Evolutionary conservation across 2,797 vertebrate genomes (phyloP).

Genomic region (Astyanax mexicanus): DNA sequence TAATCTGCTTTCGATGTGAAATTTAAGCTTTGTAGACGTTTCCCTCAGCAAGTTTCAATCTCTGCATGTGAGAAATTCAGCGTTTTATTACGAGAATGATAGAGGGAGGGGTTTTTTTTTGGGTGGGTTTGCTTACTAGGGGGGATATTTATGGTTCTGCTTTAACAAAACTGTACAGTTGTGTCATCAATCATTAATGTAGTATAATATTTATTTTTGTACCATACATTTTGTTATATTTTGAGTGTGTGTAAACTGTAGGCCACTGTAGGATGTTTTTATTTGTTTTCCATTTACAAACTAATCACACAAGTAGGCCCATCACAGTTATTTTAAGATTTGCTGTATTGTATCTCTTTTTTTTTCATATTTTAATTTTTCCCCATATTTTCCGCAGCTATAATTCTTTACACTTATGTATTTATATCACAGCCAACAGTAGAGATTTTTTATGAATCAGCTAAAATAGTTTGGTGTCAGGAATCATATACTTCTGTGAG

Average conservation of each 20-base stretch:
- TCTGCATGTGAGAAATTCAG: constrained; percentile 26
- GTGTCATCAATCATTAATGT: constrained; percentile 50
- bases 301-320: too few relatives aligned
- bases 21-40: constrained; percentile 15
- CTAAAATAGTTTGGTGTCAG: too few relatives aligned
- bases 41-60: constrained; percentile 36
- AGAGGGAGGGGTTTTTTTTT: background rate
- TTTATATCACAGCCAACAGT: too few relatives aligned
- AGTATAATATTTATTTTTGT: constrained; percentile 85
- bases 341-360: too few relatives aligned
- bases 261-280: constrained; percentile 46
- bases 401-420: too few relatives aligned
- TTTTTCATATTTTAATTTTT: too few relatives aligned
- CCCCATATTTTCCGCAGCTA: too few relatives aligned
- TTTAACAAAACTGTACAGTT: constrained; percentile 59
- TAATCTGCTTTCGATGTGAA: background rate
- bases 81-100: constrained; percentile 16
- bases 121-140: background rate
- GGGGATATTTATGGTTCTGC: constrained; percentile 35
- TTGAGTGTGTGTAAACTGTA: constrained; percentile 45
- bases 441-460: too few relatives aligned
- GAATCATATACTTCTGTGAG: too few relatives aligned
- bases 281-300: constrained; percentile 5
- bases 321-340: too few relatives aligned
- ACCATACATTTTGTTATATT: constrained; percentile 34